These are phyloP conservation scores for Tachina fera DNA, from an alignment of 2,888 invertebrate species.

Conservation along the genomic window DNA sequence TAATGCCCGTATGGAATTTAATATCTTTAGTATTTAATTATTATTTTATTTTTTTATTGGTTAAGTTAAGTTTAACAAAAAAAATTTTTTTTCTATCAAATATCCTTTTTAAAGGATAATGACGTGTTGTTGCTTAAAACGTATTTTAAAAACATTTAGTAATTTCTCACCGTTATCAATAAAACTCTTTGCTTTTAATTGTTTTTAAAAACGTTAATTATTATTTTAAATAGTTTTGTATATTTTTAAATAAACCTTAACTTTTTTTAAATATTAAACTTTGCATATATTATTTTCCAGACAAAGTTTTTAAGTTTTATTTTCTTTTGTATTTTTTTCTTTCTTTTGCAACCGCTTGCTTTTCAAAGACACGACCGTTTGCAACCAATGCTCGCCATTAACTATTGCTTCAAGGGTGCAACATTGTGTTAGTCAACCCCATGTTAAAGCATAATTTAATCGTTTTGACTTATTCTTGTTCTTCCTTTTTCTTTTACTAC, in stretches of 20 bases:
- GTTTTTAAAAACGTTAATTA: neutral
- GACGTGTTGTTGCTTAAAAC: neutral
- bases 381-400: slow-evolving; percentile 83
- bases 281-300: slow-evolving; percentile 9
- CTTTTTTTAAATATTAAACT: slow-evolving; percentile 10
- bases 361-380: slow-evolving; percentile 81
- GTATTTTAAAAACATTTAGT: neutral
- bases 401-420: slow-evolving; percentile 81
- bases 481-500: slow-evolving; percentile 10
- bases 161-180: neutral
- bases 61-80: neutral
- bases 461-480: slow-evolving; percentile 55
- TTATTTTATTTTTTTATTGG: neutral
- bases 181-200: neutral
- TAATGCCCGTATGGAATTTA: slow-evolving; percentile 33
- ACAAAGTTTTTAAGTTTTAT: slow-evolving; percentile 22
- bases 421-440: slow-evolving; percentile 75
- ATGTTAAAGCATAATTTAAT: slow-evolving; percentile 65
- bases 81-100: neutral
- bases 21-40: neutral
- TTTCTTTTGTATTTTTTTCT: neutral
- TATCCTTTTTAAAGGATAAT: slow-evolving; percentile 51
- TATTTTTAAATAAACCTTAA: neutral
- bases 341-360: slow-evolving; percentile 70
- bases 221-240: neutral